Base-by-base conservation (phyloP, 2,113 vertebrate species). In the Anguilla japonica region DNA sequence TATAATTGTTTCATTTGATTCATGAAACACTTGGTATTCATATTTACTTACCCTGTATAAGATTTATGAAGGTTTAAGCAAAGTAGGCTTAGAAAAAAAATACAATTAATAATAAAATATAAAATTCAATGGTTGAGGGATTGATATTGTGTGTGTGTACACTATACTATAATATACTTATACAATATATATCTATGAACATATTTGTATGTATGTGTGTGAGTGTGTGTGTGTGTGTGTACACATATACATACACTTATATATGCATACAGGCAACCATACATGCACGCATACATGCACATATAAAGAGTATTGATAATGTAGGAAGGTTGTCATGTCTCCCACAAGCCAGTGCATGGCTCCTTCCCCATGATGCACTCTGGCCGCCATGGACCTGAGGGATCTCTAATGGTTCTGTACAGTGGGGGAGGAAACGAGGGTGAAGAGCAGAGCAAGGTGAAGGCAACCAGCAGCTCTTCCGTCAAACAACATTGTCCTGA, bases 391-490 rank as follows among this genome's bases (percentile, higher is more conserved):
- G 89, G 93, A 91, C 93, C 92, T 92, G 84, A 7, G 93, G 94
- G 93, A 93, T 91, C 91, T 91, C 92, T 94, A 95, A 95, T 95
- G 93, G 94, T 92, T 93, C 94, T 90, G 92, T 92, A 93, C 91
- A 92, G 94, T 91, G 92, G 91, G 90, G 92, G 94, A 89, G 91
- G 92, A 88, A 90, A 90, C 91, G 92, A 93, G 93, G 84, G 71
- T 50, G 84, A 94, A 94, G 92, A 93, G 93, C 93, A 91, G 90
- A 90, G 93, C 94, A 95, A 96, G 95, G 95, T 95, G 95, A 96
- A 94, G 91, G 88, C 86, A 71, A 87, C 81, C 79, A 86, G 88
- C 87, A 88, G 90, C 89, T 93, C 87, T 87, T 90, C 92, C 92
- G 94, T 95, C 88, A 93, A 92, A 91, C 91, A 86, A 91, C 84